These are phyloP conservation scores for Poeciliopsis retropinna DNA, from an alignment of 2,113 vertebrate genomes.

Conservation along the genomic window DNA sequence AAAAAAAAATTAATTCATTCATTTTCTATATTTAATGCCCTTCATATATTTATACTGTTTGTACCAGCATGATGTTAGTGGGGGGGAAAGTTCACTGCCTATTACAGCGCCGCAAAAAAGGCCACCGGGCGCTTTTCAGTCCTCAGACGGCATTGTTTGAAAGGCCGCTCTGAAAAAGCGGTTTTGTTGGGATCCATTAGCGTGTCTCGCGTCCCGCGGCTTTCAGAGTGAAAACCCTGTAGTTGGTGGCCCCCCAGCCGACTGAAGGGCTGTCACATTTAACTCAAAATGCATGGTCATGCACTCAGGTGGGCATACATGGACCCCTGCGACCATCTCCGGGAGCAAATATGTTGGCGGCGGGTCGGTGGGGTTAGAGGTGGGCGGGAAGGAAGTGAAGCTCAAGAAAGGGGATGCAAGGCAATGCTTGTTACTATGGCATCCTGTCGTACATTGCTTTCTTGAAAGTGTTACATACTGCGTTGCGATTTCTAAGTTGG, in stretches of 20 bases:
- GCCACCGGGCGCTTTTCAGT: slow-evolving; percentile 54
- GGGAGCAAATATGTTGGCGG: slow-evolving; percentile 9
- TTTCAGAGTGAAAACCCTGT: slow-evolving; percentile 62
- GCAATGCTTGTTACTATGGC: slow-evolving; percentile 65
- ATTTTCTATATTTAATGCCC: slow-evolving; percentile 38
- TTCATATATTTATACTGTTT: slow-evolving; percentile 55
- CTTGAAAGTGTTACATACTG: slow-evolving; percentile 9
- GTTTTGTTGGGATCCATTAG: slow-evolving; percentile 71
- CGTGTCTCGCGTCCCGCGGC: slow-evolving; percentile 60
- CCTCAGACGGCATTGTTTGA: slow-evolving; percentile 50
- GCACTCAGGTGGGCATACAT: slow-evolving; percentile 8
- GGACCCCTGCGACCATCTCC: slow-evolving; percentile 5
- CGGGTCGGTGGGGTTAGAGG: slow-evolving; percentile 3
- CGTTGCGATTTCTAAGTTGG: slow-evolving; percentile 26
- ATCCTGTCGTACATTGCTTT: slow-evolving; percentile 38
- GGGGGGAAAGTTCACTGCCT: slow-evolving; percentile 40
- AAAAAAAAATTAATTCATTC: slow-evolving; percentile 37
- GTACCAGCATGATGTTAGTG: slow-evolving; percentile 25
- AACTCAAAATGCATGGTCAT: slow-evolving; percentile 29
- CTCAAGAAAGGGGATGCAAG: slow-evolving; percentile 31
- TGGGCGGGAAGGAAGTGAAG: slow-evolving; percentile 37
- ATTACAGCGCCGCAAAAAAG: slow-evolving; percentile 46
- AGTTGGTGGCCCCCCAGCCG: slow-evolving; percentile 10
- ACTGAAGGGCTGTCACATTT: slow-evolving; percentile 40
- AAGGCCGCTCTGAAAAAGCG: slow-evolving; percentile 35